These are phyloP conservation scores for Montipora efflorescens DNA, from an alignment of 64 coral and sea anemone genomes.

Conservation along the genomic window DNA sequence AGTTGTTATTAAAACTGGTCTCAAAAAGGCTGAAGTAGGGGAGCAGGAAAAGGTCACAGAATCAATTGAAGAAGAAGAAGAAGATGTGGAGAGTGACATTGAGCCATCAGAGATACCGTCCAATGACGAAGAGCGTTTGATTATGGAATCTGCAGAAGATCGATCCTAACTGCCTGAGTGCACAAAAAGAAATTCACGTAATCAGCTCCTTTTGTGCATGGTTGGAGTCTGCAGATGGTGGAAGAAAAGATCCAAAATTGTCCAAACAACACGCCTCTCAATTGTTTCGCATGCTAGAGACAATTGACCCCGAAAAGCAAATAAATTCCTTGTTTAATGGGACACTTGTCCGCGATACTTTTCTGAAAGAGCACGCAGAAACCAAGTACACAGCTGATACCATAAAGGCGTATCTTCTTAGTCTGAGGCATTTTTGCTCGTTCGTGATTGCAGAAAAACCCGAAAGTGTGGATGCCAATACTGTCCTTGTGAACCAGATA, in stretches of 20 bases:
- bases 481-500: not conserved
- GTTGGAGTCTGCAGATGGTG: slow-evolving; percentile 63
- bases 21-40: not conserved
- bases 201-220: not conserved
- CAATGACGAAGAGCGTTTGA: not conserved
- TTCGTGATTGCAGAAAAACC: slow-evolving; percentile 61
- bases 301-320: slow-evolving; percentile 34
- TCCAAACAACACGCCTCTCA: slow-evolving; percentile 46
- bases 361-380: slow-evolving; percentile 58
- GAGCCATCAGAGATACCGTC: slow-evolving; percentile 3
- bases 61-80: not conserved
- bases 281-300: slow-evolving; percentile 47
- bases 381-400: slow-evolving; percentile 55
- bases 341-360: slow-evolving; percentile 48
- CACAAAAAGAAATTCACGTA: not conserved
- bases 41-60: not conserved
- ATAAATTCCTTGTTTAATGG: slow-evolving; percentile 51
- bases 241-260: slow-evolving; percentile 49
- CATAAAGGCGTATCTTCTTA: slow-evolving; percentile 64
- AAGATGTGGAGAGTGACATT: not conserved
- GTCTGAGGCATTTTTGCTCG: slow-evolving; percentile 69
- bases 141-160: slow-evolving; percentile 18
- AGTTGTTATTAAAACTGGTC: not conserved
- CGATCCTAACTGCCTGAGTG: not conserved
- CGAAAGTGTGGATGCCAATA: not conserved